These are phyloP conservation scores for Trematomus loennbergii DNA, from an alignment of 2,113 vertebrate genomes.

Conservation along the genomic window DNA sequence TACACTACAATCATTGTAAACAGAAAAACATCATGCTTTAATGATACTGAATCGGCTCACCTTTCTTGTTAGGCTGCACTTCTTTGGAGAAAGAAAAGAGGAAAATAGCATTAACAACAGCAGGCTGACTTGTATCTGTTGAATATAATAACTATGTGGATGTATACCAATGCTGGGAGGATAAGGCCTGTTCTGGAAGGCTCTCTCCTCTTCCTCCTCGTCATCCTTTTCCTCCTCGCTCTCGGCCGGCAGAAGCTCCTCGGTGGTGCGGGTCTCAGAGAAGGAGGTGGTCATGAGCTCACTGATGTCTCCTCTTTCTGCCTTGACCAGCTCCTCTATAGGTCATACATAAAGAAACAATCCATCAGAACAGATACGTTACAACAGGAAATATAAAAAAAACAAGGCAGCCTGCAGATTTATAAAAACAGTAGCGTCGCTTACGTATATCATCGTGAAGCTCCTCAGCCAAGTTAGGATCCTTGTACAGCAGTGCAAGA, in stretches of 20 bases:
- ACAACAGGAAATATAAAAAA: background rate
- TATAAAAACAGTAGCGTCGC: constrained; percentile 25
- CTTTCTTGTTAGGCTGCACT: constrained; percentile 84
- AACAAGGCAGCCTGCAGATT: background rate
- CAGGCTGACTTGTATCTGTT: background rate
- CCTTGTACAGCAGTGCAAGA: constrained; percentile 89
- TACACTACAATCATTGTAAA: background rate
- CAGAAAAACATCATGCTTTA: background rate
- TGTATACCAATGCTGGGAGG: constrained; percentile 80
- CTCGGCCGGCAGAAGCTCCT: constrained; percentile 87
- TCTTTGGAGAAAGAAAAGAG: constrained; percentile 69
- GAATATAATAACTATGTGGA: background rate
- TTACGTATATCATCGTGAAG: constrained; percentile 89
- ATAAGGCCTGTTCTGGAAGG: constrained; percentile 85
- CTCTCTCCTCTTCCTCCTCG: constrained; percentile 85
- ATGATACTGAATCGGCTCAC: constrained; percentile 65
- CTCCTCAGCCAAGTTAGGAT: constrained; percentile 86
- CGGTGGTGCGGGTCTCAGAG: constrained; percentile 87
- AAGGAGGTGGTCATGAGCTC: constrained; percentile 89
- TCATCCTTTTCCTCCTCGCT: constrained; percentile 87
- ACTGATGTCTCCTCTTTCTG: constrained; percentile 86
- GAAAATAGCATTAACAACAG: constrained; percentile 35
- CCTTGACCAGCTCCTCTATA: constrained; percentile 85
- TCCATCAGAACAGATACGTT: background rate
- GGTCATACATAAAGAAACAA: background rate